Conservation (phyloP, 1,140 invertebrate genomes). For the Apis mellifera region DNA sequence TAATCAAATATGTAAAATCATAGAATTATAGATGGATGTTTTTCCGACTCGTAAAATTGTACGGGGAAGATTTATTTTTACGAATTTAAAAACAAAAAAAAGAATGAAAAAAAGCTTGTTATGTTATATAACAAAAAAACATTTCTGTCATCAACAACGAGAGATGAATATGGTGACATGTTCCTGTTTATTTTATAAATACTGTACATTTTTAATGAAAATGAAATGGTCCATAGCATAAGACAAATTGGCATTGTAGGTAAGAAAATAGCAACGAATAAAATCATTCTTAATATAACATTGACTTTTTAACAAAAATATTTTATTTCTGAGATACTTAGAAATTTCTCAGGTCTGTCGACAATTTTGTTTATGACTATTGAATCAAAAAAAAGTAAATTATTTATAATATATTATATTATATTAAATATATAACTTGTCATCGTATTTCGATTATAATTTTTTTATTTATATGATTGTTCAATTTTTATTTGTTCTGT, state of each 20-base stretch:
- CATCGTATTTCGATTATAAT: not conserved
- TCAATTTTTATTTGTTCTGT: not conserved
- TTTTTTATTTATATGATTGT: slow-evolving; percentile 3
- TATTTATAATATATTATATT: too few species aligned
- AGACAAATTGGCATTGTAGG: slow-evolving; percentile 43
- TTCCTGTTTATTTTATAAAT: slow-evolving; percentile 54
- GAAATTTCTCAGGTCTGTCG: slow-evolving; percentile 2
- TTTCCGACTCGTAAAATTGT: not conserved
- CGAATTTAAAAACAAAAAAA: not conserved
- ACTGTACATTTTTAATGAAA: slow-evolving; percentile 41
- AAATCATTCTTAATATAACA: slow-evolving; percentile 21
- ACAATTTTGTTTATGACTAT: not conserved
- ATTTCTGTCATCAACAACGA: slow-evolving; percentile 37
- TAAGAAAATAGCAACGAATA: slow-evolving; percentile 29
- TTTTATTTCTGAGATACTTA: not conserved
- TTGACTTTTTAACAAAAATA: not conserved
- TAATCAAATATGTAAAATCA: slow-evolving; percentile 21
- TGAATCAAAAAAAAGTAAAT: not conserved
- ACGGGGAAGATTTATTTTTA: slow-evolving; percentile 34
- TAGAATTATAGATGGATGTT: slow-evolving; percentile 11
- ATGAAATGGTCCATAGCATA: slow-evolving; percentile 36
- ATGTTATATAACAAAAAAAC: not conserved
- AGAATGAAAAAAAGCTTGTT: not conserved
- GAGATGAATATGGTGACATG: slow-evolving; percentile 43
- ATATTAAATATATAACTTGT: slow-evolving; percentile 17